These are phyloP conservation scores for Euplexia lucipara DNA, from an alignment of 2,888 invertebrate species.

Conservation along the genomic window DNA sequence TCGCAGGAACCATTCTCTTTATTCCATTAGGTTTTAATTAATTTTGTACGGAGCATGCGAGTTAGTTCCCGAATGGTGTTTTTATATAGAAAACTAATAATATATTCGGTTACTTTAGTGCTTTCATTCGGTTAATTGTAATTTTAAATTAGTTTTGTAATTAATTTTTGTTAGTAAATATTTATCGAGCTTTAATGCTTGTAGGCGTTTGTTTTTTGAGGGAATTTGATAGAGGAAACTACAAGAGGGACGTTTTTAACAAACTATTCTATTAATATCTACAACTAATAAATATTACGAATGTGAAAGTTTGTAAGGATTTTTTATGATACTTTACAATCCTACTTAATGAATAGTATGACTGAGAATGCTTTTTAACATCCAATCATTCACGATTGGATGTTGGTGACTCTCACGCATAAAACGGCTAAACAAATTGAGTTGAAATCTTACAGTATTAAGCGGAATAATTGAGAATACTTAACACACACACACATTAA, in stretches of 20 bases:
- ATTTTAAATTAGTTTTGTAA: slow-evolving; percentile 12
- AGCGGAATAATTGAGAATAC: too few species aligned
- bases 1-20: slow-evolving; percentile 51
- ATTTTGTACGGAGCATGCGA: slow-evolving; percentile 56
- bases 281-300: too few species aligned
- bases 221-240: not conserved
- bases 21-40: slow-evolving; percentile 64
- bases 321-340: not conserved
- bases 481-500: not conserved
- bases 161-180: not conserved
- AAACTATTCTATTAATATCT: not conserved
- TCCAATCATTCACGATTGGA: too few species aligned
- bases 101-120: slow-evolving; percentile 20
- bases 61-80: slow-evolving; percentile 22
- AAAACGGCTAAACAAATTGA: too few species aligned
- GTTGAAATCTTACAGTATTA: too few species aligned
- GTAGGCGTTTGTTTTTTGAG: not conserved
- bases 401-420: too few species aligned
- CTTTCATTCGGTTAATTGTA: slow-evolving; percentile 4
- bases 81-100: slow-evolving; percentile 40
- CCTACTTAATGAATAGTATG: too few species aligned
- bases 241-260: not conserved
- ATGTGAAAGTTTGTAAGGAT: too few species aligned
- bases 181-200: not conserved
- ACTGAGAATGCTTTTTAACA: too few species aligned